phyloP scores from a whole-genome alignment of 2,888 invertebrate genomes.

The Drosophila neotestacea region DNA sequence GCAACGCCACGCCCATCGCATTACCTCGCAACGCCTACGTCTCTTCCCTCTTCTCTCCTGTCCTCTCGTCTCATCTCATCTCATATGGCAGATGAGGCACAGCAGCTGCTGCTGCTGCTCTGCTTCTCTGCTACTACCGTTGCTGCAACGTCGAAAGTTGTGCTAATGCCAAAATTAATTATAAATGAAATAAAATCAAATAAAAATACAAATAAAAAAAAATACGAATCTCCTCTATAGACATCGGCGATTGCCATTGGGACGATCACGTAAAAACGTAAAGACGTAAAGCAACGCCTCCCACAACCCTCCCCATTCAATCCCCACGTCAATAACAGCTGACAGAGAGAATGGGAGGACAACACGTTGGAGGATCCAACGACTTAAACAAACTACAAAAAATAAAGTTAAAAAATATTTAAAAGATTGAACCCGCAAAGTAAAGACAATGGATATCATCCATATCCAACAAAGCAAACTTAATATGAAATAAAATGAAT shows the following conservation, averaged over 20 bases:
- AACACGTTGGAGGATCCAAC: not conserved
- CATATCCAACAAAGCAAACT: not conserved
- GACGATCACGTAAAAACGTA: slow-evolving; percentile 38
- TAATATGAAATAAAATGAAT: not conserved
- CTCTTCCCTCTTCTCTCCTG: not conserved
- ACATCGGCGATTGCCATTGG: slow-evolving; percentile 24
- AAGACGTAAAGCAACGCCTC: slow-evolving; percentile 19
- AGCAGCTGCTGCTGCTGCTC: slow-evolving; percentile 54
- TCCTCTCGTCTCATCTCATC: slow-evolving; percentile 2
- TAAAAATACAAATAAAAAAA: slow-evolving; percentile 27
- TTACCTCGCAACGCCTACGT: not conserved
- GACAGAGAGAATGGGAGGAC: not conserved
- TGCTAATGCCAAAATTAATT: slow-evolving; percentile 81
- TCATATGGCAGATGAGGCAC: slow-evolving; percentile 44
- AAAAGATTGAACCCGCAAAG: too few species aligned
- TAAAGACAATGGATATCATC: not conserved
- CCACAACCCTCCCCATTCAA: not conserved
- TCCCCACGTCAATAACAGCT: not conserved
- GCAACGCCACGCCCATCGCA: slow-evolving; percentile 20
- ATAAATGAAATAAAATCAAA: slow-evolving; percentile 63
- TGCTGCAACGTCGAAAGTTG: slow-evolving; percentile 52
- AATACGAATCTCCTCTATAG: slow-evolving; percentile 31
- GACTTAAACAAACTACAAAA: not conserved
- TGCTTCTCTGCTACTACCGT: not conserved
- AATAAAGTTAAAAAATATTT: too few species aligned